Evolutionary conservation across 2,113 vertebrate genomes (phyloP).

Genomic region (Cololabis saira): DNA sequence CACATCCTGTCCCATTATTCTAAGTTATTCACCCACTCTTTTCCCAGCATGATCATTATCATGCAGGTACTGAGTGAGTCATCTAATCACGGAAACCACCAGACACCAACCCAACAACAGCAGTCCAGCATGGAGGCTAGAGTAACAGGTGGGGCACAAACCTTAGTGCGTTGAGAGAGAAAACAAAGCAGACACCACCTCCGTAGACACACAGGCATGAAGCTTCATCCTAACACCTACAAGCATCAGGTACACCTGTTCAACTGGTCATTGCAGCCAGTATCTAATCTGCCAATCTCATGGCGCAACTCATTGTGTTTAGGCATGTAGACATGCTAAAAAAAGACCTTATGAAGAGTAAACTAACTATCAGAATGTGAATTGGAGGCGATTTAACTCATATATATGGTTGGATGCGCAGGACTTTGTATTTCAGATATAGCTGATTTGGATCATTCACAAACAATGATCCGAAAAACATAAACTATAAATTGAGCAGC

Average conservation of each 20-base stretch:
- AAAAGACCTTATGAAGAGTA: too few species aligned
- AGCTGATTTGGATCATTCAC: too few species aligned
- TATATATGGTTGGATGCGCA: too few species aligned
- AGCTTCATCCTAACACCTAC: slow-evolving; percentile 28
- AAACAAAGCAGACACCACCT: slow-evolving; percentile 51
- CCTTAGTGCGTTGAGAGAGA: slow-evolving; percentile 46
- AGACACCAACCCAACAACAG: slow-evolving; percentile 42
- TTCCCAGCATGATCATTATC: slow-evolving; percentile 42
- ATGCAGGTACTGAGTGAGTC: slow-evolving; percentile 33
- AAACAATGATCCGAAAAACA: too few species aligned
- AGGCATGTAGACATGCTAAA: background rate
- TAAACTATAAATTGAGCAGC: too few species aligned
- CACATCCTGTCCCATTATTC: slow-evolving; percentile 30
- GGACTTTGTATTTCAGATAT: too few species aligned
- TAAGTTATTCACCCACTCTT: background rate
- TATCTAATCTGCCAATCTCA: too few species aligned
- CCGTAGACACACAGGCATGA: slow-evolving; percentile 59
- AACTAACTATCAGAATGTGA: too few species aligned
- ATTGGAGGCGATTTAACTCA: too few species aligned
- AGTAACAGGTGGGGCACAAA: slow-evolving; percentile 1
- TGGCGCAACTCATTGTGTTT: slow-evolving; percentile 24
- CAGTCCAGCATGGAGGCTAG: slow-evolving; percentile 15
- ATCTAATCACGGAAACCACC: slow-evolving; percentile 40
- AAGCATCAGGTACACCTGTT: too few species aligned
- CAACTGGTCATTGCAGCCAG: too few species aligned